A percentile compares a stretch with the other conserved stretches of the same genome.
Evolutionary conservation across 2,888 invertebrate species (phyloP).

Genomic region (Catotricha subobsoleta): DNA sequence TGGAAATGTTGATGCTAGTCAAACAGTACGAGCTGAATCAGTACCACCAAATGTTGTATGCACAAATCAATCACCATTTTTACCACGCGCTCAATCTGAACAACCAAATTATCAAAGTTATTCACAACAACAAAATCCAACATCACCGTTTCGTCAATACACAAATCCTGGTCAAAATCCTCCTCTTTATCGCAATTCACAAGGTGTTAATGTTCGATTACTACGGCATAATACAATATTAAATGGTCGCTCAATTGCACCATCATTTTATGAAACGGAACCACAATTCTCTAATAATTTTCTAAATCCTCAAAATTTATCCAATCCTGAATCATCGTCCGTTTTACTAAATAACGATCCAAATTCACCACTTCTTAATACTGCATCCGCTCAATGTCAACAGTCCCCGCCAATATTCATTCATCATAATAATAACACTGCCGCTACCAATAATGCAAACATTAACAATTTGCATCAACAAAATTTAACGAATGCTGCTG

Average conservation of each 20-base stretch:
- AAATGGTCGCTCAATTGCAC: background rate
- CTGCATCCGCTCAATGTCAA: slow-evolving; percentile 5
- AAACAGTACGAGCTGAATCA: slow-evolving; percentile 22
- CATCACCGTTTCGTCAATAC: slow-evolving; percentile 1
- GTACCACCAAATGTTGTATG: slow-evolving; percentile 24
- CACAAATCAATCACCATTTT: slow-evolving; percentile 16
- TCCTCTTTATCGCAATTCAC: background rate
- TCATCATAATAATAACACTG: slow-evolving; percentile 8
- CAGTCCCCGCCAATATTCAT: slow-evolving; percentile 11
- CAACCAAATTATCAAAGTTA: slow-evolving; percentile 15
- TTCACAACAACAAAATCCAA: background rate
- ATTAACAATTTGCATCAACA: slow-evolving; percentile 20
- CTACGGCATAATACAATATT: background rate
- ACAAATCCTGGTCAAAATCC: background rate
- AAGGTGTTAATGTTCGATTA: background rate
- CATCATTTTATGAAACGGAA: background rate
- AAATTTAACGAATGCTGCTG: slow-evolving; percentile 9
- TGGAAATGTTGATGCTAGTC: background rate
- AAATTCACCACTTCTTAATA: slow-evolving; percentile 10
- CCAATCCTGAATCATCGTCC: slow-evolving; percentile 5
- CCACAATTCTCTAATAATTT: slow-evolving; percentile 5
- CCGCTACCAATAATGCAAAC: slow-evolving; percentile 5
- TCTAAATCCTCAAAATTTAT: slow-evolving; percentile 4
- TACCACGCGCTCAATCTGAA: slow-evolving; percentile 26
- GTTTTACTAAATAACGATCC: slow-evolving; percentile 9